Conservation (phyloP, 2,797 vertebrate species). For the Poecilia velifera region DNA sequence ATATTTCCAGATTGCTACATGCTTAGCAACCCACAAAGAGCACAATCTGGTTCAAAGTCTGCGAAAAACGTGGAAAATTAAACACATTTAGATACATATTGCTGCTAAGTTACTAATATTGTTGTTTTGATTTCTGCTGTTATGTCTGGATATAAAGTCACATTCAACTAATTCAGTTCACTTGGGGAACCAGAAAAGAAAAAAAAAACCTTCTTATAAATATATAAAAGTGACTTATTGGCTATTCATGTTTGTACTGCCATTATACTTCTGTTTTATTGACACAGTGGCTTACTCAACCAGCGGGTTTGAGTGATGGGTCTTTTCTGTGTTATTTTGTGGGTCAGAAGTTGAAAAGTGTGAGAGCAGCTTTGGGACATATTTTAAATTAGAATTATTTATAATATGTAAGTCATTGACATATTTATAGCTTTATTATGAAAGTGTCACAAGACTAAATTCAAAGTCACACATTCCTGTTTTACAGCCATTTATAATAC, state of each 20-base stretch:
- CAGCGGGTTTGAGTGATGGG: neutral
- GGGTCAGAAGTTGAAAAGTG: neutral
- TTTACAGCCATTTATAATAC: neutral
- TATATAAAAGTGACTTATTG: neutral
- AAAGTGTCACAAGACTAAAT: neutral
- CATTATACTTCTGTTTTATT: neutral
- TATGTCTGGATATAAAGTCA: neutral
- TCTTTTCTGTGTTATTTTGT: neutral
- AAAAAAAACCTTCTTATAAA: neutral
- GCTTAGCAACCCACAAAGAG: neutral
- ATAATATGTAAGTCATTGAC: neutral
- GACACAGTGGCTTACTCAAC: neutral
- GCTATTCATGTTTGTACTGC: neutral
- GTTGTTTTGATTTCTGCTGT: neutral
- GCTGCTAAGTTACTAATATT: neutral
- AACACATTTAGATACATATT: neutral
- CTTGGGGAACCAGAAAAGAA: no score
- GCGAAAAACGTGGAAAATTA: neutral
- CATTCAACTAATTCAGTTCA: no score
- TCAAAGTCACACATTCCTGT: neutral
- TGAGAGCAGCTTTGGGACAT: neutral
- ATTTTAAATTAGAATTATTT: no score
- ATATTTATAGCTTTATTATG: neutral
- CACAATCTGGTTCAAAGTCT: neutral
- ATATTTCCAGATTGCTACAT: slow-evolving; percentile 14